Evolutionary conservation across 2,888 invertebrate genomes (phyloP).

Genomic region (Malthinus flaveolus): DNA sequence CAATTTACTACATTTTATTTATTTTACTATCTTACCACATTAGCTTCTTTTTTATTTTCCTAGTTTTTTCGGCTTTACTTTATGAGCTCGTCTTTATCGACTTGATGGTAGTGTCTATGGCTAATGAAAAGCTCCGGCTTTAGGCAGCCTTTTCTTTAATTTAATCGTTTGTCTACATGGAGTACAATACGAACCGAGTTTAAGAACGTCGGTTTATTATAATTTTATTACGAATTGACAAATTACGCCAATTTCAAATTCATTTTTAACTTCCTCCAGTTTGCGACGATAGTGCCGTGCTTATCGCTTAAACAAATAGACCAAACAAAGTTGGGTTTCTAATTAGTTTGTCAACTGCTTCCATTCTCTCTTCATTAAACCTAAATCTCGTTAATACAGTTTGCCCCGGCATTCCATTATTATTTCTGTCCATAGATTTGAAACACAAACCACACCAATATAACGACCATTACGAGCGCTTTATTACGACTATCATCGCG

Average conservation of each 20-base stretch:
- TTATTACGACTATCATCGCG: constrained; percentile 8
- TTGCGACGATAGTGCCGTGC: too few relatives aligned
- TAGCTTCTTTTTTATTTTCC: constrained; percentile 19
- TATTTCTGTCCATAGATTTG: constrained; percentile 6
- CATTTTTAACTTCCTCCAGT: too few relatives aligned
- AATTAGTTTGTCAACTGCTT: constrained; percentile 14
- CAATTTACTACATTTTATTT: constrained; percentile 30
- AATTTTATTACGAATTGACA: too few relatives aligned
- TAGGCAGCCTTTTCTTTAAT: constrained; percentile 4
- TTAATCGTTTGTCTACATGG: constrained; percentile 7
- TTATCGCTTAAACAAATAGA: constrained; percentile 1
- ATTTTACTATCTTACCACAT: constrained; percentile 22
- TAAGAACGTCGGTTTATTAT: too few relatives aligned
- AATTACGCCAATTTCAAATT: too few relatives aligned
- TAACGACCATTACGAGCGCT: constrained; percentile 7
- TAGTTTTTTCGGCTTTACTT: constrained; percentile 15
- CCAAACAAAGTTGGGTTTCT: constrained; percentile 5
- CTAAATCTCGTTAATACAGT: constrained; percentile 11
- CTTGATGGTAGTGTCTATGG: constrained; percentile 7
- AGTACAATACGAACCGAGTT: too few relatives aligned
- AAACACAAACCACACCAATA: constrained; percentile 12
- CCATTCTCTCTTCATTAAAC: constrained; percentile 16
- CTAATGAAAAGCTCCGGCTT: constrained; percentile 13
- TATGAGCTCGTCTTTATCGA: constrained; percentile 17
- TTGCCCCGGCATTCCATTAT: constrained; percentile 10